phyloP scores from a whole-genome alignment of 2,113 vertebrate genomes.

The Prinia subflava region DNA sequence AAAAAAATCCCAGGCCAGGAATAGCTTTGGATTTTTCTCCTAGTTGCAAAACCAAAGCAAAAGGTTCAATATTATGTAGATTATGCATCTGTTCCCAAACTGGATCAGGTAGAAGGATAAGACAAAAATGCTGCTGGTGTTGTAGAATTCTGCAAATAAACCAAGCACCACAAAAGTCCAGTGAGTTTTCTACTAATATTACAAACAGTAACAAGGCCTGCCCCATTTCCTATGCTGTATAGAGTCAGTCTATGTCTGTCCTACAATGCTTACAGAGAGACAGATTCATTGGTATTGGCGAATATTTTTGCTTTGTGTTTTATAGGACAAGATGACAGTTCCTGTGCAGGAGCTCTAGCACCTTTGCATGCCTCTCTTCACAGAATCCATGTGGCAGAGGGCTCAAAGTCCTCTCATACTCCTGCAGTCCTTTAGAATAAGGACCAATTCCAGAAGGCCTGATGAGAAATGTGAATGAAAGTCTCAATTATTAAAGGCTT shows the following conservation, averaged over 20 bases:
- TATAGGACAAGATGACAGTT: background rate
- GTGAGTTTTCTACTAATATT: background rate
- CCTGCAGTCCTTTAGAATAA: background rate
- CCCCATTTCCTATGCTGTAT: background rate
- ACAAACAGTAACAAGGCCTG: background rate
- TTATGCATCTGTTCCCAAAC: background rate
- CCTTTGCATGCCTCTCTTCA: background rate
- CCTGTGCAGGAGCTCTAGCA: background rate
- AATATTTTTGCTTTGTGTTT: background rate
- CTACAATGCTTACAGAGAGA: background rate
- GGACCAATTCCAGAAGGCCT: background rate
- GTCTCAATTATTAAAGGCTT: background rate
- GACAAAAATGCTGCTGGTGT: background rate
- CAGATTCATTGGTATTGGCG: background rate
- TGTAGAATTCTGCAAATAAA: background rate
- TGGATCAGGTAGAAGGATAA: background rate
- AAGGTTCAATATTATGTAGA: background rate
- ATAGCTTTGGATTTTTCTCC: background rate
- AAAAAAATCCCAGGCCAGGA: background rate
- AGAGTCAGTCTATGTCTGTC: background rate
- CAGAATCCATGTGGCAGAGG: background rate
- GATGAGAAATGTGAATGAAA: background rate
- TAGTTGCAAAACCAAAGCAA: background rate
- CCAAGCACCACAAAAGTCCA: background rate
- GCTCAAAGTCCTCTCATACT: background rate